These are phyloP conservation scores for Pyrocoelia pectoralis DNA, from an alignment of 2,888 invertebrate species.

Conservation along the genomic window DNA sequence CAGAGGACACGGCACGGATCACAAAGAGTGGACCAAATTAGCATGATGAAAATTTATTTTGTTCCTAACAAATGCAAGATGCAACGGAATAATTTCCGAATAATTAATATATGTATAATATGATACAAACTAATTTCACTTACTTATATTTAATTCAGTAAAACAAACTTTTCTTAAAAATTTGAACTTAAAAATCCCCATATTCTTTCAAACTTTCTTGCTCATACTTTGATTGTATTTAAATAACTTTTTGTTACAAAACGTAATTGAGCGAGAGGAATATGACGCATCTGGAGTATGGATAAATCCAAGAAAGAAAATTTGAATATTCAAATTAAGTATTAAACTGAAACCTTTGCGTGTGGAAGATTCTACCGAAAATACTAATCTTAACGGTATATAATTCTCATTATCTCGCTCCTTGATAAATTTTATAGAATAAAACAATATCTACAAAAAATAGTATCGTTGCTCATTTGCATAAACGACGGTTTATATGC, in stretches of 20 bases:
- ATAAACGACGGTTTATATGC: conserved; percentile 42
- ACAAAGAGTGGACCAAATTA: too few species aligned
- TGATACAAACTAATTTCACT: too few species aligned
- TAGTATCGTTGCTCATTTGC: conserved; percentile 31
- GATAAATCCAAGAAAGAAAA: conserved; percentile 13
- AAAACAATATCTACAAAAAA: conserved; percentile 33
- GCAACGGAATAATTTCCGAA: too few species aligned
- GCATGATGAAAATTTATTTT: too few species aligned
- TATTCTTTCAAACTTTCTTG: background rate
- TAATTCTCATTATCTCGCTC: conserved; percentile 24
- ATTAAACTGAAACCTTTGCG: conserved; percentile 14
- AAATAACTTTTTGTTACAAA: background rate
- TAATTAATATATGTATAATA: too few species aligned
- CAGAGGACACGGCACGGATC: too few species aligned
- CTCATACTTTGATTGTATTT: background rate
- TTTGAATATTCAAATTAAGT: conserved; percentile 29
- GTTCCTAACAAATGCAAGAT: too few species aligned
- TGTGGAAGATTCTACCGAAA: conserved; percentile 17
- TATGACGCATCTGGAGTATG: conserved; percentile 14
- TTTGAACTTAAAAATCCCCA: background rate
- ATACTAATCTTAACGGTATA: conserved; percentile 23
- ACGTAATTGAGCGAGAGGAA: conserved; percentile 5
- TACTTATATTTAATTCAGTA: too few species aligned
- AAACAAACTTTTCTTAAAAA: background rate
- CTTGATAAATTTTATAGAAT: conserved; percentile 21